phyloP scores from a whole-genome alignment of 2,888 invertebrate species.

The Mayetiola destructor region DNA sequence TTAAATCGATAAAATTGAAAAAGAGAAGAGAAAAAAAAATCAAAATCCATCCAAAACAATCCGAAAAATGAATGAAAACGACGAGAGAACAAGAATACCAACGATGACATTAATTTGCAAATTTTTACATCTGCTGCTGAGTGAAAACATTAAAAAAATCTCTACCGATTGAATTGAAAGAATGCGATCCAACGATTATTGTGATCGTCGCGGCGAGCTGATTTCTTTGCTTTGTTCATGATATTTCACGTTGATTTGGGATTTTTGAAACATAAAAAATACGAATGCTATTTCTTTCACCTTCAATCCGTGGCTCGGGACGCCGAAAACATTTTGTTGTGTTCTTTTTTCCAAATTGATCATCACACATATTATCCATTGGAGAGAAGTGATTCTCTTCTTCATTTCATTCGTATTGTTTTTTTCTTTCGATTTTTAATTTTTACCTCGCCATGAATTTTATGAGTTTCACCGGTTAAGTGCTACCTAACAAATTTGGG shows the following conservation, averaged over 20 bases:
- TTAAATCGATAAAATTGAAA: conserved; percentile 9
- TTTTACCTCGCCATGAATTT: conserved; percentile 2
- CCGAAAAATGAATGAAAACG: not conserved
- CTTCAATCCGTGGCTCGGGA: not conserved
- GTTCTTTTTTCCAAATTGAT: too few species aligned
- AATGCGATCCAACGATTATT: not conserved
- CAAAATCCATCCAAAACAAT: conserved; percentile 5
- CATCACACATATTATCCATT: too few species aligned
- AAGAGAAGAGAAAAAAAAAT: not conserved
- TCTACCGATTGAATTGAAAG: conserved; percentile 3
- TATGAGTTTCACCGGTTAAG: not conserved
- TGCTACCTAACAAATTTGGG: conserved; percentile 16
- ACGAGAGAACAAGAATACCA: not conserved
- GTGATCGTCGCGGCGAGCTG: conserved; percentile 2
- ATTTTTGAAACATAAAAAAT: not conserved
- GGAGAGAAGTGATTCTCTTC: too few species aligned
- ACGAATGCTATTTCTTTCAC: not conserved
- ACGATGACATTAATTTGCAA: conserved; percentile 5
- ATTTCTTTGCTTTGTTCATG: not conserved
- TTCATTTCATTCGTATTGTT: too few species aligned
- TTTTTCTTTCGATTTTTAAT: too few species aligned
- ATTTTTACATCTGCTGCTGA: conserved; percentile 9
- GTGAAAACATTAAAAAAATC: conserved; percentile 12
- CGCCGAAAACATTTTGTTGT: too few species aligned
- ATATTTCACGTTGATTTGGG: not conserved